Conservation (phyloP, 2,113 vertebrate species). For the Lepidothrix coronata region DNA sequence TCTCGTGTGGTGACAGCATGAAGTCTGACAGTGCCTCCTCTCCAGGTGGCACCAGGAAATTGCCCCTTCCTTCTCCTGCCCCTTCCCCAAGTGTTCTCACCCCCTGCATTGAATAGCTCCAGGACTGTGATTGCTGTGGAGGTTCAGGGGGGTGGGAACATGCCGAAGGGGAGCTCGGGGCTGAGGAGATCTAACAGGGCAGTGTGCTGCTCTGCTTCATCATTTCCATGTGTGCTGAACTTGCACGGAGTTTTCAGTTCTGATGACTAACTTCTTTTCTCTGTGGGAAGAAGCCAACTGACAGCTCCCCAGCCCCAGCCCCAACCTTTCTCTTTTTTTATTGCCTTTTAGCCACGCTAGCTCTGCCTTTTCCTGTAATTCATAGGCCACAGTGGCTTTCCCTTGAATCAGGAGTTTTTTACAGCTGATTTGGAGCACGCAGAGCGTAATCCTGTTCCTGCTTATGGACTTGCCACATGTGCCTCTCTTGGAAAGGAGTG, state of each 20-base stretch:
- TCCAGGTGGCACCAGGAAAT: neutral
- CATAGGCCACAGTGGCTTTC: slow-evolving; percentile 39
- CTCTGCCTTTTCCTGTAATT: slow-evolving; percentile 63
- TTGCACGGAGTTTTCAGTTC: neutral
- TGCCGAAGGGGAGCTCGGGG: neutral
- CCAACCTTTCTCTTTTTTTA: slow-evolving; percentile 35
- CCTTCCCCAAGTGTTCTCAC: neutral
- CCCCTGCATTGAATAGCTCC: neutral
- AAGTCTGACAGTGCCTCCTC: neutral
- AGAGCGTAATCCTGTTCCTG: neutral
- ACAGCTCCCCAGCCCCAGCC: slow-evolving; percentile 14
- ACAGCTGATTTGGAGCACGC: neutral
- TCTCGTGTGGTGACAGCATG: fast-evolving
- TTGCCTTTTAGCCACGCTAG: slow-evolving; percentile 5
- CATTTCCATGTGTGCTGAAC: slow-evolving; percentile 28
- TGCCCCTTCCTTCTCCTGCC: neutral
- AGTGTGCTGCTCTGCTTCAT: slow-evolving; percentile 2
- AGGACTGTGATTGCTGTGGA: neutral
- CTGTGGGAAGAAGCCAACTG: slow-evolving; percentile 44
- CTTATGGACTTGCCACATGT: slow-evolving; percentile 5
- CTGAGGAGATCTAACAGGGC: neutral
- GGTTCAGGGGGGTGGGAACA: neutral
- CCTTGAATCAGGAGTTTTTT: slow-evolving; percentile 56
- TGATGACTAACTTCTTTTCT: slow-evolving; percentile 55
- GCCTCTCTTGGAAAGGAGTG: neutral